Evolutionary conservation across 2,113 vertebrate genomes (phyloP).

Genomic region (Danio rerio): DNA sequence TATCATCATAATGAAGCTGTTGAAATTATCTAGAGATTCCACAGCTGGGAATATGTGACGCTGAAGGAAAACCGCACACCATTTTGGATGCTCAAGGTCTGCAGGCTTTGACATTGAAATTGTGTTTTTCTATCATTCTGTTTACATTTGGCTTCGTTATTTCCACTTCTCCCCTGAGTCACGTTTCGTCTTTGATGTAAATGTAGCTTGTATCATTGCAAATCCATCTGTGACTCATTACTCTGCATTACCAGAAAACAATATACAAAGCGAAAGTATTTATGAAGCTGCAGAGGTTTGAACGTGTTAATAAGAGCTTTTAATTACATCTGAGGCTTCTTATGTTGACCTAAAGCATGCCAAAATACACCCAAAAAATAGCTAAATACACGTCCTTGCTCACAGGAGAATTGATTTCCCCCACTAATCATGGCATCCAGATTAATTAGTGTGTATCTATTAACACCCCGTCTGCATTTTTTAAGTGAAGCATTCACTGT

Average conservation of each 20-base stretch:
- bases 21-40: slow-evolving; percentile 15
- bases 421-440: slow-evolving; percentile 68
- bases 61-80: background rate
- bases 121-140: slow-evolving; percentile 14
- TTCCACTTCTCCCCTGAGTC: background rate
- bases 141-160: background rate
- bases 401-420: slow-evolving; percentile 69
- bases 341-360: slow-evolving; percentile 67
- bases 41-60: background rate
- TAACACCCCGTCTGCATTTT: slow-evolving; percentile 55
- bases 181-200: background rate
- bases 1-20: slow-evolving; percentile 30
- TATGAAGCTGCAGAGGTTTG: slow-evolving; percentile 60
- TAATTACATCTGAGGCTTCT: slow-evolving; percentile 69
- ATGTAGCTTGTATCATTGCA: slow-evolving; percentile 2
- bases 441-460: slow-evolving; percentile 68
- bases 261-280: slow-evolving; percentile 15
- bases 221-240: slow-evolving; percentile 5
- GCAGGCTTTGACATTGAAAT: slow-evolving; percentile 2
- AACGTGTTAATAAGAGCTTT: slow-evolving; percentile 70
- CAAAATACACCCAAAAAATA: slow-evolving; percentile 66
- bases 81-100: slow-evolving; percentile 3
- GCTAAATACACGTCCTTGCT: slow-evolving; percentile 58
- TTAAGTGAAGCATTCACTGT: slow-evolving; percentile 52
- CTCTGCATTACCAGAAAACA: slow-evolving; percentile 12